Conservation (phyloP, 2,888 invertebrate genomes). For the Geophilus truncorum region DNA sequence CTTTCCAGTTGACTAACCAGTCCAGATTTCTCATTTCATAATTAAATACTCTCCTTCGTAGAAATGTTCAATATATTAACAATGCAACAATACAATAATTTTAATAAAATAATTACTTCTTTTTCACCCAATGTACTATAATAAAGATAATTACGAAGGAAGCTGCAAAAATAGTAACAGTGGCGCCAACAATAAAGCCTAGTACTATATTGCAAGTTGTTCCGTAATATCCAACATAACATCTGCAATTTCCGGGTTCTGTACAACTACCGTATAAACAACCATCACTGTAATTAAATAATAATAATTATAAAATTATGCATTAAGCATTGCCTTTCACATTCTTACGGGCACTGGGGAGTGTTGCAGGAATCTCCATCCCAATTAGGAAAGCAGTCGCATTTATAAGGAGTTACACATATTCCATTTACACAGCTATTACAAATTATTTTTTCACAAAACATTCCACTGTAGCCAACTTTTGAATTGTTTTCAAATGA, state of each 20-base stretch:
- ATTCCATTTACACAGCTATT: background rate
- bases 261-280: background rate
- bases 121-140: background rate
- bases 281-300: background rate
- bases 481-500: background rate
- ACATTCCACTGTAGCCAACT: background rate
- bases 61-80: too few relatives aligned
- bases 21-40: background rate
- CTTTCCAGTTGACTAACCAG: background rate
- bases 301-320: too few relatives aligned
- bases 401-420: background rate
- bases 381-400: background rate
- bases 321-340: background rate
- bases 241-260: background rate
- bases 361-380: background rate
- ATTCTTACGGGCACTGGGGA: background rate
- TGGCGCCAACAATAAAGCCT: background rate
- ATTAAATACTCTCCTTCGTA: background rate
- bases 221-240: background rate
- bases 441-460: background rate
- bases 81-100: too few relatives aligned
- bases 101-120: background rate
- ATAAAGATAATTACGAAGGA: background rate
- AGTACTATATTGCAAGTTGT: background rate
- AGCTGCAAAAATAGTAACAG: background rate